phyloP scores from a whole-genome alignment of 2,797 vertebrate genomes.

The Sparidentex hasta region DNA sequence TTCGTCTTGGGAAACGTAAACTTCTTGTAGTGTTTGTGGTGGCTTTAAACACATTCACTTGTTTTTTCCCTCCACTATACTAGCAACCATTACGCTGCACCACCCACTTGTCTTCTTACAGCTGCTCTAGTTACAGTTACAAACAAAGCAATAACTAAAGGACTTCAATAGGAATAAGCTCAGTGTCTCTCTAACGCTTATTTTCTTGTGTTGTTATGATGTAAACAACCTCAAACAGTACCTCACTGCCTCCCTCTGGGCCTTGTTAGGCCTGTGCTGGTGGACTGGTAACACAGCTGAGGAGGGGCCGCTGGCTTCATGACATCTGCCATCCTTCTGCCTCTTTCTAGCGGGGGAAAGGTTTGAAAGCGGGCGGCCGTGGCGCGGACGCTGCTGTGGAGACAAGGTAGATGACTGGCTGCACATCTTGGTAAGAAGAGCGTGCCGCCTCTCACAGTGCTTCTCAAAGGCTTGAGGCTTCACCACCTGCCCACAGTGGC shows the following conservation, averaged over 20 bases:
- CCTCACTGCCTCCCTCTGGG: constrained; percentile 86
- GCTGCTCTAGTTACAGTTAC: background rate
- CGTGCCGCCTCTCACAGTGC: constrained; percentile 92
- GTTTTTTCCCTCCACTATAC: background rate
- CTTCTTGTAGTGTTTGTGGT: too few species aligned
- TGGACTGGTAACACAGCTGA: constrained; percentile 71
- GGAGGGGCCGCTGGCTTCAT: constrained; percentile 65
- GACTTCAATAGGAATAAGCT: background rate
- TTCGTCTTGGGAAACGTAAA: too few species aligned
- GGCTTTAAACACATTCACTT: background rate
- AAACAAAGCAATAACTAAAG: background rate
- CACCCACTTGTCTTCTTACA: background rate
- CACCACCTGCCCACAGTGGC: constrained; percentile 93
- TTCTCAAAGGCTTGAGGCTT: constrained; percentile 96
- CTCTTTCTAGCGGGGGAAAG: constrained; percentile 66
- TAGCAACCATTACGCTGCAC: background rate
- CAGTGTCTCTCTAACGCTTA: too few species aligned
- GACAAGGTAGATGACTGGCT: constrained; percentile 69
- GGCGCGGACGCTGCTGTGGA: constrained; percentile 81
- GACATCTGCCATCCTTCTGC: constrained; percentile 52
- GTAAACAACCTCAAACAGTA: constrained; percentile 64
- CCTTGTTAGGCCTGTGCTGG: constrained; percentile 80
- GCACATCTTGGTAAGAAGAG: constrained; percentile 85
- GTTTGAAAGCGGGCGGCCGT: constrained; percentile 76
- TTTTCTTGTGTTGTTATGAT: background rate